Evolutionary conservation across 2,797 vertebrate genomes (phyloP), one percentile per base, ranked within the genome.

Genomic region (Morelia viridis): DNA sequence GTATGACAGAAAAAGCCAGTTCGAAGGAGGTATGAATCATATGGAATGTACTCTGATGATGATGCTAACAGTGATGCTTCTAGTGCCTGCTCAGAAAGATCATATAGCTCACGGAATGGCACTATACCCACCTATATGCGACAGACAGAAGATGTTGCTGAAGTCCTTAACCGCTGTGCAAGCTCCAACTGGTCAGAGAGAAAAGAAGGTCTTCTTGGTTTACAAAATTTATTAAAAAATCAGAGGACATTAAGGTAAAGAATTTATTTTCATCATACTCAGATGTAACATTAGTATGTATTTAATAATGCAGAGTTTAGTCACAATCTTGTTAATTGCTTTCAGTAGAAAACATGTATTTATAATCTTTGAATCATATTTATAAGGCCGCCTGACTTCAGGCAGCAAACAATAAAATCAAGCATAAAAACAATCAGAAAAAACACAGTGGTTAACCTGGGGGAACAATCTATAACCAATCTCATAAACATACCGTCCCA

Each of bases 161-260:
- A 99, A 96, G 99, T 99, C 94, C 97, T 99, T 76, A 99, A 99
- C 94, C 98, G 99, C 88, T 99, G 99, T 92, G 99, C 99, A 89
- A 99, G 99, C 91, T 98, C 98, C 96, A 99, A 99, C 96, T 99
- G 99, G 99, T 99, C 99, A 24, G 99, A 99, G 96, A 98, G 99
- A 95, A 99, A 99, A 91, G 99, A 99, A 95, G 99, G 99, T 1
- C 98, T 99, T 8, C 94, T 99, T 62, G 99, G 99, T 60, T 97
- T 99, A 9, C 99, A 99, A 94, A 98, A 98, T 24, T 96, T 99
- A 64, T 64, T 99, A 0, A 99, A 99, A 97, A 99, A 98, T 96
- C 99, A 99, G 95, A 98, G 99, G 91, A 99, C 98, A 31, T 98
- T 99, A 94, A 99, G 99, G 99, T 98, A 93, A 94, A 96, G 60